These are phyloP conservation scores for Cataglyphis hispanica DNA, from an alignment of 1,140 invertebrate species.

Conservation along the genomic window DNA sequence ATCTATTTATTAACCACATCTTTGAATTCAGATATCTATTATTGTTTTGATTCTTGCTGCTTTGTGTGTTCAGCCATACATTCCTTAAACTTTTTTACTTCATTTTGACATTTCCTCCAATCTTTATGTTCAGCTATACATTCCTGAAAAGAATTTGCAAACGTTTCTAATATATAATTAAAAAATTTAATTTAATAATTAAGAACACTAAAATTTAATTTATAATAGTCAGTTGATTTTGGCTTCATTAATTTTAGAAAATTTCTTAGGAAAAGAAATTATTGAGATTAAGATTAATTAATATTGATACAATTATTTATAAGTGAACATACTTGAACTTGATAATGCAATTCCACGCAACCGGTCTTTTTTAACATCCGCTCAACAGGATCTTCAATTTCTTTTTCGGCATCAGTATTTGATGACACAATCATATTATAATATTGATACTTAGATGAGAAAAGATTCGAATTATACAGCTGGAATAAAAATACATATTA, in stretches of 20 bases:
- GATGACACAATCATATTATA: neutral
- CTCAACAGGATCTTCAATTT: conserved; percentile 92
- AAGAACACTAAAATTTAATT: neutral
- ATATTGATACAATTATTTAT: neutral
- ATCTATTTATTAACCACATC: conserved; percentile 67
- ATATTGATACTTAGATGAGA: neutral
- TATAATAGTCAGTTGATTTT: neutral
- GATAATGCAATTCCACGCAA: conserved; percentile 95
- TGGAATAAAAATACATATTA: conserved; percentile 4
- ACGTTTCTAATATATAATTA: neutral
- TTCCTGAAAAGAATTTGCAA: conserved; percentile 88
- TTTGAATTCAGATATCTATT: conserved; percentile 35
- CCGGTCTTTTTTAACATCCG: conserved; percentile 94
- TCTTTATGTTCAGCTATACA: conserved; percentile 95
- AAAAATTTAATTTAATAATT: neutral
- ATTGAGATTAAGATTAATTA: neutral
- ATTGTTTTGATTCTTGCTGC: conserved; percentile 67
- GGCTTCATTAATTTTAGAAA: neutral
- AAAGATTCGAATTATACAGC: neutral
- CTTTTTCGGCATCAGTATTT: conserved; percentile 72
- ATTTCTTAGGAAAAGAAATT: neutral
- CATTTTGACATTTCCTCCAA: conserved; percentile 96
- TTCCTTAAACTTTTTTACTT: conserved; percentile 91
- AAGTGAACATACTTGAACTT: conserved; percentile 90
- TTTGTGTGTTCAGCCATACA: conserved; percentile 90